Evolutionary conservation across 2,797 vertebrate genomes (phyloP).

Genomic region (Chelon auratus): DNA sequence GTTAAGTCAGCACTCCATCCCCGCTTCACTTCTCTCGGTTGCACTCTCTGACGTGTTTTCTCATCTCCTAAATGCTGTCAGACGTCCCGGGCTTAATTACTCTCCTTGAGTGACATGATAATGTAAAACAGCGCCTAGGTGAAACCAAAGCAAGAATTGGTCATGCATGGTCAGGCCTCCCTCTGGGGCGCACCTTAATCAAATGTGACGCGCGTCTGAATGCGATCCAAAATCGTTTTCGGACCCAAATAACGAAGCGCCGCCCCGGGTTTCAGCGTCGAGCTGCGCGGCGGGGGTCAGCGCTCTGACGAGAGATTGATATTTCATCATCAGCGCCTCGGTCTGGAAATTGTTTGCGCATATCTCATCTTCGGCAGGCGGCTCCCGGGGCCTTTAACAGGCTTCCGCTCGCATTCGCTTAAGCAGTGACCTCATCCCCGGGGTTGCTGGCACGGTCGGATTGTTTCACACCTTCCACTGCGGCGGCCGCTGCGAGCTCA

Average conservation of each 20-base stretch:
- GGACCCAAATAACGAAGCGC: constrained; percentile 61
- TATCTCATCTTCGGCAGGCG: constrained; percentile 55
- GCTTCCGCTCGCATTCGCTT: constrained; percentile 55
- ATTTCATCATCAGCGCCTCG: constrained; percentile 58
- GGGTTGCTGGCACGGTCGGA: constrained; percentile 14
- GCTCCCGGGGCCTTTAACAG: constrained; percentile 29
- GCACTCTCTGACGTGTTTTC: constrained; percentile 66
- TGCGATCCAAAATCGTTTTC: constrained; percentile 71
- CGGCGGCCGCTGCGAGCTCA: constrained; percentile 33
- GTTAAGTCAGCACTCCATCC: constrained; percentile 43
- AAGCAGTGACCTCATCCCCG: constrained; percentile 50
- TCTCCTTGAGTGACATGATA: constrained; percentile 77
- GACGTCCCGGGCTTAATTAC: constrained; percentile 70
- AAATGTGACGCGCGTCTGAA: constrained; percentile 76
- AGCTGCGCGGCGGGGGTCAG: constrained; percentile 57
- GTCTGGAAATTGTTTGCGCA: constrained; percentile 54
- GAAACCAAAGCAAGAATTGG: constrained; percentile 79
- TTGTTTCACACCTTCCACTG: constrained; percentile 26
- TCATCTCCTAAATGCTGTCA: constrained; percentile 70
- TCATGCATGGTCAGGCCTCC: constrained; percentile 74
- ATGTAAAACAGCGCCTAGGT: constrained; percentile 79
- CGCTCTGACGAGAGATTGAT: constrained; percentile 61
- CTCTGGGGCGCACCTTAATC: constrained; percentile 74
- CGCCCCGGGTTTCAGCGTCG: constrained; percentile 56
- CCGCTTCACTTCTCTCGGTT: constrained; percentile 39